A percentile compares a stretch with the other conserved stretches of the same genome.
Evolutionary conservation across 92 coral and sea anemone species (phyloP).

Genomic region (Epizoanthus scotinus): DNA sequence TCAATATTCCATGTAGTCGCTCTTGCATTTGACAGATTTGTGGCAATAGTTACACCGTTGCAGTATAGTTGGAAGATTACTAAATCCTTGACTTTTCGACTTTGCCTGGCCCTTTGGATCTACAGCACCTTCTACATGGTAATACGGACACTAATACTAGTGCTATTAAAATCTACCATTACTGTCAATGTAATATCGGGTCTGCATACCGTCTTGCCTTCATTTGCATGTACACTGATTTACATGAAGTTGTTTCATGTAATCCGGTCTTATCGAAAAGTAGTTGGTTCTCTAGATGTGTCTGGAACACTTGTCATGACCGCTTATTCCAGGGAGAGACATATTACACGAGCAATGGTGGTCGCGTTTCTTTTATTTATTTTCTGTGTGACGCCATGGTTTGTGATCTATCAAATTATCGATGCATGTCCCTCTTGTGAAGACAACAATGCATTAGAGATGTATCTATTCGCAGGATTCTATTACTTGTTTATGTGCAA

Average conservation of each 20-base stretch:
- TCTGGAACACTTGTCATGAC: conserved; percentile 66
- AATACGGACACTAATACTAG: conserved; percentile 50
- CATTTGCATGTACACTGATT: conserved; percentile 54
- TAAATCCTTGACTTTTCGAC: conserved; percentile 26
- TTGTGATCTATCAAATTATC: conserved; percentile 72
- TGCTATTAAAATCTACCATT: conserved; percentile 28
- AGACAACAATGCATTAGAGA: conserved; percentile 58
- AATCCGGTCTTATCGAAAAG: conserved; percentile 49
- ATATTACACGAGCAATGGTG: conserved; percentile 64
- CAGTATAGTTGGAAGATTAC: conserved; percentile 55
- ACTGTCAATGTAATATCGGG: conserved; percentile 68
- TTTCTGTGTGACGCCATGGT: conserved; percentile 77
- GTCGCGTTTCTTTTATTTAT: conserved; percentile 60
- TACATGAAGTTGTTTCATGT: conserved; percentile 51
- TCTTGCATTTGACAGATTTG: conserved; percentile 65
- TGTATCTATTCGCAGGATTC: conserved; percentile 70
- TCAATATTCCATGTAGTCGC: conserved; percentile 68
- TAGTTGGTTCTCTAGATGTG: conserved; percentile 50
- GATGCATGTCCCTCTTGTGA: conserved; percentile 76
- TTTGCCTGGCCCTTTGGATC: conserved; percentile 53
- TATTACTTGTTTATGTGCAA: conserved; percentile 70
- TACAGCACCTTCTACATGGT: conserved; percentile 65
- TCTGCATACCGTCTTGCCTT: conserved; percentile 72
- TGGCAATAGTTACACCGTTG: conserved; percentile 70
- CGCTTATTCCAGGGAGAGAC: conserved; percentile 69